Percentiles rank a stretch among this genome's conserved stretches.
These are phyloP conservation scores for Acanthornis magna DNA, from an alignment of 2,797 vertebrate species.

Conservation along the genomic window DNA sequence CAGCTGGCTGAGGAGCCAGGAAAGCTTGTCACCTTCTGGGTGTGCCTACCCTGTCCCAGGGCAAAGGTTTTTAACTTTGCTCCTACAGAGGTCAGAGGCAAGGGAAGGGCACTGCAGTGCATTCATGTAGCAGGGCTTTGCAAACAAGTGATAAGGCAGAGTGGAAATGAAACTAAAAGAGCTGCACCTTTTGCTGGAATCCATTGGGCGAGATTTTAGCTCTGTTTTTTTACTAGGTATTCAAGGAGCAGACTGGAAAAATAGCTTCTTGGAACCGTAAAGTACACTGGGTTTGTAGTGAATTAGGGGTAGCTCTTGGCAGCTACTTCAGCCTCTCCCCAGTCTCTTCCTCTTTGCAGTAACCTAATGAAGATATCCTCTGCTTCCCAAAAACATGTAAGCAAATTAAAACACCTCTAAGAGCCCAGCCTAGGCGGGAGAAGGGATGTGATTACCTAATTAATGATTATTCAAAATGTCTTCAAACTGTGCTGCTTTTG, in stretches of 20 bases:
- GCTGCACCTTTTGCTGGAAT: background rate
- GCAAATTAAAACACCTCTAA: background rate
- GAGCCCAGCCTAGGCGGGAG: background rate
- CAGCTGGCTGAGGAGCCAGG: background rate
- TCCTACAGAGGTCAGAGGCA: background rate
- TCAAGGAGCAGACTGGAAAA: background rate
- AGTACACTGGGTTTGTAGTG: background rate
- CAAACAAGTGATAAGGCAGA: background rate
- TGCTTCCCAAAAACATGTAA: background rate
- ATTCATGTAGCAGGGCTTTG: background rate
- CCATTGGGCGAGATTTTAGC: background rate
- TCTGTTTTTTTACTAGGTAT: background rate
- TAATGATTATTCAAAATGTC: background rate
- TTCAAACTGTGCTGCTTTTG: background rate
- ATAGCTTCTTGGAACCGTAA: background rate
- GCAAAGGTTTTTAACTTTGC: background rate
- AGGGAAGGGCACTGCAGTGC: background rate
- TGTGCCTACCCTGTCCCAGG: background rate
- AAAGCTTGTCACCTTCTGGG: background rate
- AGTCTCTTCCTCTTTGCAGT: background rate
- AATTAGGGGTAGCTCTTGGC: background rate
- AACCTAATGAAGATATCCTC: background rate
- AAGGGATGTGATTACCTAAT: background rate
- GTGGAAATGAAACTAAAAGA: background rate
- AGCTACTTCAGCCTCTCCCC: background rate